A percentile compares a stretch with the other conserved stretches of the same genome.
phyloP scores from a whole-genome alignment of 1,140 invertebrate genomes.

The Procambarus clarkii region DNA sequence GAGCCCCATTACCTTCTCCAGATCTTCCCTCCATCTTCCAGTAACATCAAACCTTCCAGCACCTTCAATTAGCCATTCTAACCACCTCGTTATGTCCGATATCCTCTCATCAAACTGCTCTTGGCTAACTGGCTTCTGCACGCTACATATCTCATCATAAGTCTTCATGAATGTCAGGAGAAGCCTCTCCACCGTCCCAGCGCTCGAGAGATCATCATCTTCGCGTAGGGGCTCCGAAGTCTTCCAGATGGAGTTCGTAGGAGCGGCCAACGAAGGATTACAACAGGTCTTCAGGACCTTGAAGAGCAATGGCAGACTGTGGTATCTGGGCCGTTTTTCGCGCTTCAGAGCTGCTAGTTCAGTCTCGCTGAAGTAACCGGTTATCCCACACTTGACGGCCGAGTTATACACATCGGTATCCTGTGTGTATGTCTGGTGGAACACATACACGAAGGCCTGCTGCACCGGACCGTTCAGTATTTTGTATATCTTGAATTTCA shows the following conservation, averaged over 20 bases:
- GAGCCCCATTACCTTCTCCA: background rate
- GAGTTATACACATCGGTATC: slow-evolving; percentile 7
- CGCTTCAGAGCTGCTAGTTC: background rate
- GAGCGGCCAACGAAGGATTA: background rate
- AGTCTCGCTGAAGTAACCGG: background rate
- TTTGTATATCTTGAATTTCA: slow-evolving; percentile 2
- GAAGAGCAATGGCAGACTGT: slow-evolving; percentile 6
- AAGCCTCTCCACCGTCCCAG: background rate
- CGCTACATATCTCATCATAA: background rate
- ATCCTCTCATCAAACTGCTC: background rate
- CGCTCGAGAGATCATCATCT: background rate
- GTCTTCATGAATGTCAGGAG: background rate
- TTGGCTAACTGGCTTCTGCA: background rate
- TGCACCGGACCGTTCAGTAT: slow-evolving; percentile 19
- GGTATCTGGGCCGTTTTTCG: background rate
- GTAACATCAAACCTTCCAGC: slow-evolving; percentile 13
- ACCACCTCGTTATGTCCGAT: background rate
- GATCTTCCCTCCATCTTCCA: slow-evolving; percentile 14
- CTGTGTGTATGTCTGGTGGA: slow-evolving; percentile 33
- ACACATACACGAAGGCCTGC: slow-evolving; percentile 17
- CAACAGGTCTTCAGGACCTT: slow-evolving; percentile 19
- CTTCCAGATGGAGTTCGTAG: background rate
- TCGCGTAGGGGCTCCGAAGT: background rate
- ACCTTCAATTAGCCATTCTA: slow-evolving; percentile 20
- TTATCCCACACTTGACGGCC: background rate